These are phyloP conservation scores for Thymelicus acteon DNA, from an alignment of 2,888 invertebrate species.

Conservation along the genomic window DNA sequence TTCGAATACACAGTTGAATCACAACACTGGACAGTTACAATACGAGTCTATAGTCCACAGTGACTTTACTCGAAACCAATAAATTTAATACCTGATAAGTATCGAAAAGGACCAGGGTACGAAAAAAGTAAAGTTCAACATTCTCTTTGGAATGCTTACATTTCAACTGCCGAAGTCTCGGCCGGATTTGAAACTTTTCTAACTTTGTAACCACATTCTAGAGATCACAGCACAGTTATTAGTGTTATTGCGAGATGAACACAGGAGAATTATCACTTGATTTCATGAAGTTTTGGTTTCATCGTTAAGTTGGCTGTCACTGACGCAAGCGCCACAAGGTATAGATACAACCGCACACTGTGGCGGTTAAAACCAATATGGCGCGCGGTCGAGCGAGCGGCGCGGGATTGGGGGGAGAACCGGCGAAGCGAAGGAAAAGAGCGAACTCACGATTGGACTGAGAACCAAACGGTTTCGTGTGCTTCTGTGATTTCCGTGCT, in stretches of 20 bases:
- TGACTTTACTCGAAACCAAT: constrained; percentile 43
- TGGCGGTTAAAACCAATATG: constrained; percentile 73
- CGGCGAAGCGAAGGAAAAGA: constrained; percentile 26
- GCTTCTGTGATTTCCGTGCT: neutral
- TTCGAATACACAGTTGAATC: constrained; percentile 61
- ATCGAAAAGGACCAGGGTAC: constrained; percentile 72
- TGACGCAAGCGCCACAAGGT: constrained; percentile 56
- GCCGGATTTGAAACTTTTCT: constrained; percentile 37
- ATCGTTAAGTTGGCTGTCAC: constrained; percentile 74
- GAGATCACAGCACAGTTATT: constrained; percentile 58
- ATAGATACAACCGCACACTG: constrained; percentile 53
- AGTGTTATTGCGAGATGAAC: constrained; percentile 46
- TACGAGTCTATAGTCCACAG: constrained; percentile 46
- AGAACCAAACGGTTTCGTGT: neutral
- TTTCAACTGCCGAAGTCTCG: constrained; percentile 67
- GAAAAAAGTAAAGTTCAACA: constrained; percentile 80
- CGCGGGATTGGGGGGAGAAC: constrained; percentile 10
- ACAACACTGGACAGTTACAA: constrained; percentile 44
- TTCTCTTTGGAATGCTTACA: constrained; percentile 81
- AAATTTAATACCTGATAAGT: constrained; percentile 68
- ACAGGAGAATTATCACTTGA: constrained; percentile 53
- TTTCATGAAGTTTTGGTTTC: constrained; percentile 66
- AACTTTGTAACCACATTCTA: constrained; percentile 10
- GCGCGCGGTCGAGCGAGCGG: constrained; percentile 40
- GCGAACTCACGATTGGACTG: constrained; percentile 24